Base-by-base conservation (phyloP, 64 coral and sea anemone genomes). In the Exaiptasia diaphana region DNA sequence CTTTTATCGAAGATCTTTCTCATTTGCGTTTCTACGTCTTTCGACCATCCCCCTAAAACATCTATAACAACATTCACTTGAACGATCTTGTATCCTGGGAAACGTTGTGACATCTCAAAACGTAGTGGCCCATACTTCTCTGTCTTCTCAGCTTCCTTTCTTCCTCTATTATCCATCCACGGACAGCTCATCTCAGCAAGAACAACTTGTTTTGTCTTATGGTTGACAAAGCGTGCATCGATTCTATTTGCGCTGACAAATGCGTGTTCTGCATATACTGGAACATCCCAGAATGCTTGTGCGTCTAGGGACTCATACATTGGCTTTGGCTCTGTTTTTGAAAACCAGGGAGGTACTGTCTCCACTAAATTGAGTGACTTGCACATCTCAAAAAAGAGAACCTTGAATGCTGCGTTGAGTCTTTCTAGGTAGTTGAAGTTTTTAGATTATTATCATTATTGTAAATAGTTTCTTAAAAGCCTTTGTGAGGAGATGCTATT, bases 71-170 rank as follows among this genome's bases (percentile, higher is more conserved):
- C 38, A 37, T 37, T 37, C 4, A 15, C 8, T n/a, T 70, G 67
- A 11, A 37, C 41, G 32, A 70, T 37, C 12, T 35, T 17, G 34
- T 75, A 61, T 45, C 69, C 82, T 3, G 56, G 82, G 12, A 61
- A 75, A 26, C 71, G 68, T 72, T 86, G 83, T 27, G 75, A 62
- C 8, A 77, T 55, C 13, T 86, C 83, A 70, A 55, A 86, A 21
- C 71, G 41, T 52, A 88, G 29, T 26, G 85, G 85, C 23, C 75
- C 76, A 1, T 75, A 75, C 40, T 50, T 75, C 4, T 54, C 52
- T 23, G 8, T 2, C 52, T 54, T 54, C 24, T 54, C 52, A n/a
- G 2, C 24, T 7, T 54, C 52, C 24, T 54, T 54, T 2, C 24
- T 54, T 4, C 17, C 15, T 4, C 52, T 15, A 54, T 54, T 54